Evolutionary conservation across 2,888 invertebrate species (phyloP).

Genomic region (Theodoxus fluviatilis): DNA sequence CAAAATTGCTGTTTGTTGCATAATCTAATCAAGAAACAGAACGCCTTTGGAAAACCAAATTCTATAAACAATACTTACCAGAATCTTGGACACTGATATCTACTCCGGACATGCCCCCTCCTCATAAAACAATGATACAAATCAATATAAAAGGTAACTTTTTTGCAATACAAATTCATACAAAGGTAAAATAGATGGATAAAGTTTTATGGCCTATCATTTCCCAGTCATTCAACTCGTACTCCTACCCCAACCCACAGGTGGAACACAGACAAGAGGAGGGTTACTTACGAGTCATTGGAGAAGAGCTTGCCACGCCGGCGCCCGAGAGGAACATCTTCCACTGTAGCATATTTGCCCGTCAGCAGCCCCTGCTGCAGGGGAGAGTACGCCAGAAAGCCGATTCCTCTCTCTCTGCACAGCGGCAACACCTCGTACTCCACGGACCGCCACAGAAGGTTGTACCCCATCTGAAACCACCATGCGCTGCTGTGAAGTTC

Average conservation of each 20-base stretch:
- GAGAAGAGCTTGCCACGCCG: constrained; percentile 54
- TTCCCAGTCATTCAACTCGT: background rate
- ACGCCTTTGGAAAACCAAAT: no score
- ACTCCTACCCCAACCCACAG: background rate
- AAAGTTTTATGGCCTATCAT: background rate
- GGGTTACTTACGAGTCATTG: constrained; percentile 43
- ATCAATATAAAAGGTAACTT: background rate
- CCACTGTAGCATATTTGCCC: constrained; percentile 49
- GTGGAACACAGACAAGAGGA: no score
- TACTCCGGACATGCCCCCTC: no score
- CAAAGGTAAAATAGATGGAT: background rate
- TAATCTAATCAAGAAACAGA: no score
- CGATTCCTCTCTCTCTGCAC: constrained; percentile 48
- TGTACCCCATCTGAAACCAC: constrained; percentile 56
- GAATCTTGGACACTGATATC: no score
- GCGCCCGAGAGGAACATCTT: constrained; percentile 57
- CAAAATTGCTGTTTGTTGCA: no score
- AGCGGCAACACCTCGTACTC: constrained; percentile 55
- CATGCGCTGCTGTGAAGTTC: no score
- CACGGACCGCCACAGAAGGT: constrained; percentile 57
- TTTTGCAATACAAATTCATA: background rate
- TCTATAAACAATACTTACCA: no score
- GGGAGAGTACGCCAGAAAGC: constrained; percentile 60
- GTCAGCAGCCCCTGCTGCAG: constrained; percentile 61
- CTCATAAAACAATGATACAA: no score